Base-by-base conservation (phyloP, 2,888 invertebrate genomes). In the Dasypolia templi region DNA sequence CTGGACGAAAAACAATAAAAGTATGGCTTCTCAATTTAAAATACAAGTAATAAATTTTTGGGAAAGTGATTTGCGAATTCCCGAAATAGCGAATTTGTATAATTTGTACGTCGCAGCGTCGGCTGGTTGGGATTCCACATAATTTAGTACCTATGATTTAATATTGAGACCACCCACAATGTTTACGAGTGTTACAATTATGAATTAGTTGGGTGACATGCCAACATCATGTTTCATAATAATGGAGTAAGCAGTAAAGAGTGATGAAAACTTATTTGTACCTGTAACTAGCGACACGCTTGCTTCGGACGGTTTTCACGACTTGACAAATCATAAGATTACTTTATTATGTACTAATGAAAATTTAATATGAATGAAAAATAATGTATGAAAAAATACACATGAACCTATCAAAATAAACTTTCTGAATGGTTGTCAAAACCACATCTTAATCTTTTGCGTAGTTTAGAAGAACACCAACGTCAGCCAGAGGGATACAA, bases 21-120 rank as follows among this genome's bases (percentile, higher is more conserved):
- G 32, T 9, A 32, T 42, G n/a, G 42, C 26, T 42, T 32, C 32
- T 22, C 26, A 29, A 46, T 49, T 56, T 35, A 17, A 26, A 29
- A 44, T 17, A 1, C n/a, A 46, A 39, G 35, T 55, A 49, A 70
- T 65, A 42, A 19, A 69, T 70, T 46, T n/a, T 26, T 35, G 22
- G 0, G 17, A 17, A 73, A 26, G 26, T 42, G 42, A 61, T 72
- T 72, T 72, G 17, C 26, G 17, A 75, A 62, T 73, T 51, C 26
- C 2, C 17, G 22, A 32, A 42, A 75, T 9, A 17, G 32, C 17
- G 14, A 51, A 42, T 4, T 42, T 74, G 11, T 49, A 51, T 9
- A 26, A 72, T 46, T 35, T 74, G 11, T 46, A 46, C 17, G 32
- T 44, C 62, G 5, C 44, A 17, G 11, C 4, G 12, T 17, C 19